Evolutionary conservation across 1,140 invertebrate species (phyloP).

Genomic region (Ceratosolen solmsi): DNA sequence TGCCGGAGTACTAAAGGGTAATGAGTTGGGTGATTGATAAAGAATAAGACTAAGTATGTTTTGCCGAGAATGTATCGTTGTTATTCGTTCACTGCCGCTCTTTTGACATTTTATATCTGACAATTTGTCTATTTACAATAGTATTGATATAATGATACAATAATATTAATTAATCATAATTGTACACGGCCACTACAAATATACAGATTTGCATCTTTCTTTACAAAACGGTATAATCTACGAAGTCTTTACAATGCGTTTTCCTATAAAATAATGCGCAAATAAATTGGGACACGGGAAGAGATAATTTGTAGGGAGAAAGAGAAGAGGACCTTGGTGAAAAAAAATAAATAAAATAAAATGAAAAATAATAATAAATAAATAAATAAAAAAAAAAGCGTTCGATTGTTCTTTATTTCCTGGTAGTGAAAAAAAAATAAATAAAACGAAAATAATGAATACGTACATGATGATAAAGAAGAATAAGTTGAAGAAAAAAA

Average conservation of each 20-base stretch:
- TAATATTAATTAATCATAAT: conserved; percentile 67
- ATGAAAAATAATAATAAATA: too few species aligned
- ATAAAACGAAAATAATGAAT: background rate
- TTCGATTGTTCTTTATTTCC: conserved; percentile 23
- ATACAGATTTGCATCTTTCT: conserved; percentile 68
- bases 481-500: conserved; percentile 29
- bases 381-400: background rate
- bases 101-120: conserved; percentile 69
- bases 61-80: conserved; percentile 69
- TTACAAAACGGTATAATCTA: conserved; percentile 64
- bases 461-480: background rate
- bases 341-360: too few species aligned
- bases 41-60: conserved; percentile 35
- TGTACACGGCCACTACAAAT: conserved; percentile 71
- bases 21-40: conserved; percentile 8
- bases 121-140: conserved; percentile 72
- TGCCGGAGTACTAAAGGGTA: too few species aligned
- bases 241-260: conserved; percentile 63
- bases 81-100: conserved; percentile 69
- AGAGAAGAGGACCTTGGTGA: conserved; percentile 17
- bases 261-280: conserved; percentile 56
- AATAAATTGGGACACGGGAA: conserved; percentile 50
- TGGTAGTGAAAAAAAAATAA: background rate
- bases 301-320: conserved; percentile 49
- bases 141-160: conserved; percentile 65